phyloP scores from a whole-genome alignment of 2,888 invertebrate species.

The Neoitamus cyanurus region DNA sequence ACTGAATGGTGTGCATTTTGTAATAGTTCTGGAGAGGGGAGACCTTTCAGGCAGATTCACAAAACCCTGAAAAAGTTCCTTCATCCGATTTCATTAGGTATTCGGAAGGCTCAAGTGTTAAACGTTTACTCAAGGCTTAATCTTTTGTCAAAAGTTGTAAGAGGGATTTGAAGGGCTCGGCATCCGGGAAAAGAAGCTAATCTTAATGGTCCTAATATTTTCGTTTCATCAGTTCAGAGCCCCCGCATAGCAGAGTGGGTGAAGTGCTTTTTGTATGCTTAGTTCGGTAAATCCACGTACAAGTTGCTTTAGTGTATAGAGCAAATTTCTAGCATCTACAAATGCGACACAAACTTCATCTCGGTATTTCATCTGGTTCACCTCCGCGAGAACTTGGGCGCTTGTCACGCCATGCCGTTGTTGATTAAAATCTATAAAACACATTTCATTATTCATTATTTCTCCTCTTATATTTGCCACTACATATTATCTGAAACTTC shows the following conservation, averaged over 20 bases:
- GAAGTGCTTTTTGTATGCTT: not conserved
- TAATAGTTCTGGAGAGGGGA: not conserved
- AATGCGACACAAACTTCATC: not conserved
- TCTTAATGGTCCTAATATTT: slow-evolving; percentile 24
- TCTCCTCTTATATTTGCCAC: too few relatives aligned
- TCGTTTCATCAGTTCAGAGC: not conserved
- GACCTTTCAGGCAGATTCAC: not conserved
- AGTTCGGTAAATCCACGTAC: not conserved
- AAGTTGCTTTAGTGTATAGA: not conserved
- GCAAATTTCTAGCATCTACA: not conserved
- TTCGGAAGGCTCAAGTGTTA: slow-evolving; percentile 3
- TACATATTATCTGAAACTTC: too few relatives aligned
- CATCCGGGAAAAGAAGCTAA: not conserved
- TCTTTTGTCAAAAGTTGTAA: slow-evolving; percentile 18
- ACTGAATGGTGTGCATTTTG: not conserved
- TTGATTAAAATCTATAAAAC: too few relatives aligned
- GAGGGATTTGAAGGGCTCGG: not conserved
- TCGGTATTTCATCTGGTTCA: not conserved
- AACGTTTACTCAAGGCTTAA: not conserved
- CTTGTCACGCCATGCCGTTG: too few relatives aligned
- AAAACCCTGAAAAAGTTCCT: not conserved
- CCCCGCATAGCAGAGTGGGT: not conserved
- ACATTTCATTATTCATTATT: not conserved
- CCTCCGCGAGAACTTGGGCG: not conserved
- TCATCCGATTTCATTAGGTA: slow-evolving; percentile 1